These are phyloP conservation scores for Tinea pellionella DNA, from an alignment of 2,888 invertebrate species.

Conservation along the genomic window DNA sequence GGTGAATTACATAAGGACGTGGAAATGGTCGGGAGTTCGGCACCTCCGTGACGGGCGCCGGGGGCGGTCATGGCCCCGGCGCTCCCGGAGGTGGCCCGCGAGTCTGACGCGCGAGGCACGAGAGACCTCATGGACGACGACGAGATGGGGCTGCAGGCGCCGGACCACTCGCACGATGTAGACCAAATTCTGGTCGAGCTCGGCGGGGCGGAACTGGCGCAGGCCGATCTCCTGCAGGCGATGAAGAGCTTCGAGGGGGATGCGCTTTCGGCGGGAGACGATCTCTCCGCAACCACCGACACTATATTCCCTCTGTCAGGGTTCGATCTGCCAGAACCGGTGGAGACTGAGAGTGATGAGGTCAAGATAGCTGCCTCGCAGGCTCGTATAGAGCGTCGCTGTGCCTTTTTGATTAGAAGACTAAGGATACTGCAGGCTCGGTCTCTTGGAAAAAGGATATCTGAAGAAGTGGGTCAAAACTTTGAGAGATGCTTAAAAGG, in stretches of 20 bases:
- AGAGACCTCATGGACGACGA: constrained; percentile 67
- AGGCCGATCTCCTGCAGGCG: constrained; percentile 78
- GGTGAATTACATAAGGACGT: constrained; percentile 50
- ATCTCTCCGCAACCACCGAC: constrained; percentile 53
- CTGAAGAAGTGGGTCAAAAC: constrained; percentile 76
- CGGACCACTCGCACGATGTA: constrained; percentile 69
- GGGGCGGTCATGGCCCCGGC: constrained; percentile 92
- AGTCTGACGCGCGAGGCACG: constrained; percentile 37
- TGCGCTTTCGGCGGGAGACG: constrained; percentile 73
- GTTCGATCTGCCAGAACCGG: constrained; percentile 60
- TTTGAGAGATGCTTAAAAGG: constrained; percentile 80
- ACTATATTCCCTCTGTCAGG: constrained; percentile 55
- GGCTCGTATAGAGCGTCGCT: constrained; percentile 73
- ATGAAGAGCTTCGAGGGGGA: constrained; percentile 62
- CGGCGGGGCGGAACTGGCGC: constrained; percentile 68
- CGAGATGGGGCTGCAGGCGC: constrained; percentile 68
- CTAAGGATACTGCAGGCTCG: constrained; percentile 81
- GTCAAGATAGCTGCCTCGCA: constrained; percentile 67
- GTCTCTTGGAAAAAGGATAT: constrained; percentile 80
- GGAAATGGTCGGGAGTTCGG: constrained; percentile 35
- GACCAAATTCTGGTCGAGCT: constrained; percentile 75
- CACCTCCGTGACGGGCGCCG: constrained; percentile 44
- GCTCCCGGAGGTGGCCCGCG: constrained; percentile 78
- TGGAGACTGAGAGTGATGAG: constrained; percentile 64
- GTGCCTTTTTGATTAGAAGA: constrained; percentile 79